Conservation (phyloP, 2,888 invertebrate species). For the Drosophila anceps region DNA sequence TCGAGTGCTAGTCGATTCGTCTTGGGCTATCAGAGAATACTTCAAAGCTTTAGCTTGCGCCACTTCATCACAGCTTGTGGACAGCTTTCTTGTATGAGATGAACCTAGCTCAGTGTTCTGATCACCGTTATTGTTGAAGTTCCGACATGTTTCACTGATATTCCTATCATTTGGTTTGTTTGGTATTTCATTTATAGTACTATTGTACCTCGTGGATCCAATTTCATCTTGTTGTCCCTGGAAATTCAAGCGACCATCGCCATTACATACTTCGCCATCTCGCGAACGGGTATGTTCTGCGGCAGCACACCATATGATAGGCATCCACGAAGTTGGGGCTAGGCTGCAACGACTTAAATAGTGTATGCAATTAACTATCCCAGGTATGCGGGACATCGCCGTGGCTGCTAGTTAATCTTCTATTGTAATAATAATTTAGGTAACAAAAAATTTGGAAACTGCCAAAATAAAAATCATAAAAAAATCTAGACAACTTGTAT, state of each 20-base stretch:
- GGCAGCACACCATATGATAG: neutral
- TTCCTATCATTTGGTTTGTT: neutral
- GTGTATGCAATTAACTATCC: neutral
- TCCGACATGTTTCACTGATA: no score
- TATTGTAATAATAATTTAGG: conserved; percentile 2
- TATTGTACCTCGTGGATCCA: neutral
- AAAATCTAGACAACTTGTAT: neutral
- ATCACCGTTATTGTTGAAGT: neutral
- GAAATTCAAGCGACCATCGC: neutral
- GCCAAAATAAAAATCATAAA: neutral
- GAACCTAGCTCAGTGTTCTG: neutral
- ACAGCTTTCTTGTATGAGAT: rapidly evolving
- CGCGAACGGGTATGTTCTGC: neutral
- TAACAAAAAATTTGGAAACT: conserved; percentile 5
- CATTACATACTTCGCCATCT: neutral
- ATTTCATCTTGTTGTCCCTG: neutral
- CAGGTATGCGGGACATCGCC: conserved; percentile 14
- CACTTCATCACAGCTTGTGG: neutral
- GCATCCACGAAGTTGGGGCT: conserved; percentile 6
- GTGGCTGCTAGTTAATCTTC: no score
- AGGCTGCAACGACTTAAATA: neutral
- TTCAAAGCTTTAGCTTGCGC: neutral
- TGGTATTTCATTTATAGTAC: neutral
- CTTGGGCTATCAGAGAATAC: neutral
- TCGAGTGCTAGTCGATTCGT: neutral